A percentile compares a stretch with the other conserved stretches of the same genome.
These are phyloP conservation scores for Platycheirus rosarum DNA, from an alignment of 2,888 invertebrate genomes.

Conservation along the genomic window DNA sequence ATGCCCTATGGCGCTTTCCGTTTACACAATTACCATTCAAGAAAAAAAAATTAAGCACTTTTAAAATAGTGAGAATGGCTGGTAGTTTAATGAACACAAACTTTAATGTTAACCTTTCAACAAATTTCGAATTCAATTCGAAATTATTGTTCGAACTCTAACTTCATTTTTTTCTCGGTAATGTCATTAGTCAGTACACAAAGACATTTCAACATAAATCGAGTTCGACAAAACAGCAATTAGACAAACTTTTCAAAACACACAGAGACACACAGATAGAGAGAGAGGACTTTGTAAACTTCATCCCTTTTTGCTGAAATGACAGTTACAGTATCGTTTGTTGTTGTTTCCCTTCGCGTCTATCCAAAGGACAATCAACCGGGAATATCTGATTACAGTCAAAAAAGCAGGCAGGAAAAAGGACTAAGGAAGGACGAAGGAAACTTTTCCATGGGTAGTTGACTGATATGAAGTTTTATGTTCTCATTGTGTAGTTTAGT, in stretches of 20 bases:
- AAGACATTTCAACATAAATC: constrained; percentile 9
- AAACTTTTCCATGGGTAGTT: constrained; percentile 30
- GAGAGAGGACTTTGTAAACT: constrained; percentile 2
- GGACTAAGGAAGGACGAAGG: constrained; percentile 26
- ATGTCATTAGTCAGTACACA: constrained; percentile 2
- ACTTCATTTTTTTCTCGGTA: background rate
- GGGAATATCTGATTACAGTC: constrained; percentile 50
- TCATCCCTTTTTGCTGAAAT: constrained; percentile 24
- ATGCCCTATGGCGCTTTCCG: constrained; percentile 16
- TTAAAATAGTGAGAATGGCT: constrained; percentile 11
- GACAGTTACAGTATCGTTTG: constrained; percentile 26
- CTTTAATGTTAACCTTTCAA: constrained; percentile 45
- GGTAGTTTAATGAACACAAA: constrained; percentile 20
- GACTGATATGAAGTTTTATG: constrained; percentile 36
- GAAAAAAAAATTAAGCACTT: constrained; percentile 7
- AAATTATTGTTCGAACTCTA: constrained; percentile 2
- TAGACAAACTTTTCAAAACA: constrained; percentile 36
- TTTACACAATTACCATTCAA: constrained; percentile 21
- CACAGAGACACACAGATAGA: background rate
- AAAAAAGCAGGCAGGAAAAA: constrained; percentile 26
- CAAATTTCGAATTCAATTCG: constrained; percentile 31
- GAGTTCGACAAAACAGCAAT: constrained; percentile 18
- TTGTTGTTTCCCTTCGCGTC: constrained; percentile 10
- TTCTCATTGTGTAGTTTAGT: constrained; percentile 8
- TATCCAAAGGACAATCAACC: constrained; percentile 40